These are phyloP conservation scores for Lamellibrachia luymesi DNA, from an alignment of 1,140 invertebrate genomes.

Conservation along the genomic window DNA sequence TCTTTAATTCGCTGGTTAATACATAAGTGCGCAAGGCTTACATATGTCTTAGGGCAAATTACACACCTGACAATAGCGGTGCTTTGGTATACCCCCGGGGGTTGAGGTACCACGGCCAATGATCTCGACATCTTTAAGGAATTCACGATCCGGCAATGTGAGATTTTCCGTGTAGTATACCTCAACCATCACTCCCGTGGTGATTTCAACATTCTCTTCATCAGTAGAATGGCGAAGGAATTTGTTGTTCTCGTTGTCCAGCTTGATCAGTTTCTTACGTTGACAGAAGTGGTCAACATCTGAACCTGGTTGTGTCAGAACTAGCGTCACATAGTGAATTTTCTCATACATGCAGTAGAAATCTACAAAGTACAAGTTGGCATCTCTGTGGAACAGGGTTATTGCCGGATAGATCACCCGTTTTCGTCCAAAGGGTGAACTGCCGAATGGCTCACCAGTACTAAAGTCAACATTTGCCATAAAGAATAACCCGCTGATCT, in stretches of 20 bases:
- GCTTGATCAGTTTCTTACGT: slow-evolving; percentile 25
- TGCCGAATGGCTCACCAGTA: background rate
- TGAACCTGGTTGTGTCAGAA: slow-evolving; percentile 30
- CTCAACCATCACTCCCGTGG: slow-evolving; percentile 28
- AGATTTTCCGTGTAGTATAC: slow-evolving; percentile 35
- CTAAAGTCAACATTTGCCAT: background rate
- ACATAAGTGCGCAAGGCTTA: too few relatives aligned
- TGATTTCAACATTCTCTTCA: slow-evolving; percentile 11
- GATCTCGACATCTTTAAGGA: background rate
- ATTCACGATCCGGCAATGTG: slow-evolving; percentile 12
- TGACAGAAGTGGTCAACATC: slow-evolving; percentile 40
- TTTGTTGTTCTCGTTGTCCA: slow-evolving; percentile 32
- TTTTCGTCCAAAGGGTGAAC: background rate
- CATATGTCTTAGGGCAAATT: background rate
- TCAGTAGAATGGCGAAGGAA: slow-evolving; percentile 21
- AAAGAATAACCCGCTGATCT: slow-evolving; percentile 5
- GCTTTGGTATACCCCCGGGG: background rate
- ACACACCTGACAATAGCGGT: background rate
- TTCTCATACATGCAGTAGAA: slow-evolving; percentile 33
- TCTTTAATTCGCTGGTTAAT: background rate
- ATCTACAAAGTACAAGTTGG: slow-evolving; percentile 41
- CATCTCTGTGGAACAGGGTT: background rate
- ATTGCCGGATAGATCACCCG: background rate
- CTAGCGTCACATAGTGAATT: slow-evolving; percentile 37
- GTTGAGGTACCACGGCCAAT: background rate